A percentile compares a stretch with the other conserved stretches of the same genome.
These are phyloP conservation scores for Epinotia nisella DNA, from an alignment of 2,888 invertebrate genomes.

Conservation along the genomic window DNA sequence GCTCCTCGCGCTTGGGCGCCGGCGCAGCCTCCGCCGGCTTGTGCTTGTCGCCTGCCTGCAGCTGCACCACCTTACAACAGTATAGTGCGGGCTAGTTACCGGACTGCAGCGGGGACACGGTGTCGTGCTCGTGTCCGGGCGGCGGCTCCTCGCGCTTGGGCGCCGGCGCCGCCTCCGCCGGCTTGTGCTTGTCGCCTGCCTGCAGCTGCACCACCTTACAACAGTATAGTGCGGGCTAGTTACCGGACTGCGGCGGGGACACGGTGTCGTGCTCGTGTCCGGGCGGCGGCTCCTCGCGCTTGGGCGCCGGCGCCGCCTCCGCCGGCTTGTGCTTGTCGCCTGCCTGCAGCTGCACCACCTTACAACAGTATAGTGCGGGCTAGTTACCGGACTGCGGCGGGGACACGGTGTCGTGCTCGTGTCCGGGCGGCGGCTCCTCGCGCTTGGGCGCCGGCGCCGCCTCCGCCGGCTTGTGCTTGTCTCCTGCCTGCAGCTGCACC, in stretches of 20 bases:
- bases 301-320: constrained; percentile 46
- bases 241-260: constrained; percentile 10
- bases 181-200: no score
- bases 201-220: no score
- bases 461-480: constrained; percentile 64
- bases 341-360: constrained; percentile 56
- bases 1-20: background rate
- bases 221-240: background rate
- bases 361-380: background rate
- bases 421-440: constrained; percentile 29
- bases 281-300: background rate
- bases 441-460: constrained; percentile 44
- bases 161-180: background rate
- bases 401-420: constrained; percentile 53
- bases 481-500: constrained; percentile 51
- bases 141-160: background rate
- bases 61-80: background rate
- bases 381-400: background rate
- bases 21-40: constrained; percentile 52
- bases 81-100: background rate
- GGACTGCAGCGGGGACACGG: constrained; percentile 52
- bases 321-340: constrained; percentile 67
- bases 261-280: constrained; percentile 54
- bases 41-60: background rate
- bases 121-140: constrained; percentile 53